phyloP scores from a whole-genome alignment of 2,888 invertebrate species.

The Andrena bicolor region DNA sequence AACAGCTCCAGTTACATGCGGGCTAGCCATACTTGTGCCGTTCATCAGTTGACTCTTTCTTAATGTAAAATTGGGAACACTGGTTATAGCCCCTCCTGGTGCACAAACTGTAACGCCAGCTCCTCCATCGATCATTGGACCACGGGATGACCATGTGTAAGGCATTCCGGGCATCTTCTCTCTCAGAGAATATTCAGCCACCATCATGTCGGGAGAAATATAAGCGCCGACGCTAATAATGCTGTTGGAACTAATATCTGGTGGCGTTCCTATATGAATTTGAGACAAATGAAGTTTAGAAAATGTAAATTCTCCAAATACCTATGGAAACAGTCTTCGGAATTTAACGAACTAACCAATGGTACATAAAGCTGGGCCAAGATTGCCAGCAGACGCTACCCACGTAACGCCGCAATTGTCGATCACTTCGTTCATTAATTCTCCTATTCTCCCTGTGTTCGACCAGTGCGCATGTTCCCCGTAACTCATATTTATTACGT shows the following conservation, averaged over 20 bases:
- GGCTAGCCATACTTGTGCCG: slow-evolving; percentile 99
- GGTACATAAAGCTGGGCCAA: slow-evolving; percentile 96
- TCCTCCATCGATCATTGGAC: slow-evolving; percentile 95
- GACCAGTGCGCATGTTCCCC: slow-evolving; percentile 98
- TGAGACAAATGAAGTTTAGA: slow-evolving; percentile 67
- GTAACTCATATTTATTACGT: slow-evolving; percentile 99
- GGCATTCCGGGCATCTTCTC: slow-evolving; percentile 93
- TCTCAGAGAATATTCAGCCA: slow-evolving; percentile 96
- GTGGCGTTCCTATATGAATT: slow-evolving; percentile 87
- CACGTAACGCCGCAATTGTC: slow-evolving; percentile 96
- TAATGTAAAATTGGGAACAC: slow-evolving; percentile 95
- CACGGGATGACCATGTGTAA: slow-evolving; percentile 96
- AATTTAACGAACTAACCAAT: slow-evolving; percentile 87
- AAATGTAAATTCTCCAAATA: background rate
- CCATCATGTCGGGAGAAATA: slow-evolving; percentile 99
- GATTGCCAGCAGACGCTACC: slow-evolving; percentile 97
- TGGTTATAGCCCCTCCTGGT: slow-evolving; percentile 97
- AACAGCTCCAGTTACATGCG: slow-evolving; percentile 97
- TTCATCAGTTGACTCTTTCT: slow-evolving; percentile 96
- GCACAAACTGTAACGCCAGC: slow-evolving; percentile 96
- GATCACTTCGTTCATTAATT: slow-evolving; percentile 94
- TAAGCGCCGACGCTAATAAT: slow-evolving; percentile 98
- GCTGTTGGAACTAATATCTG: slow-evolving; percentile 92
- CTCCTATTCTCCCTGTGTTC: slow-evolving; percentile 94
- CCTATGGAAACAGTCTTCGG: background rate